Conservation (phyloP, 2,113 vertebrate genomes). For the Alaudala cheleensis region DNA sequence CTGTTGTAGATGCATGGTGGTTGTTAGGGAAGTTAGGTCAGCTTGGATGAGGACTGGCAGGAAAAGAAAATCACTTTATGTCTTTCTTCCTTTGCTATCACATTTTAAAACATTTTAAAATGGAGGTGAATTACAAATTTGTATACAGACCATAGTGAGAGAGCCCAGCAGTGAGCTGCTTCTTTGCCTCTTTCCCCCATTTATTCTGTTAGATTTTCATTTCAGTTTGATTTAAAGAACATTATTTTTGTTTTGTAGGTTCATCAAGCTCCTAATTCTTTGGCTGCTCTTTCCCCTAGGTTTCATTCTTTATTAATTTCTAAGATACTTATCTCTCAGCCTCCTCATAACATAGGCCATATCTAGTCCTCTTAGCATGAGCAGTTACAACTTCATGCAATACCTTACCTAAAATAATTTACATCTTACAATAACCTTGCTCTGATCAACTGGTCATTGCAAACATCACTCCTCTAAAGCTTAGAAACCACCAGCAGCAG, state of each 20-base stretch:
- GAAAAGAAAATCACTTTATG: not conserved
- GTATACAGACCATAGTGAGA: not conserved
- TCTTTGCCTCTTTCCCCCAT: not conserved
- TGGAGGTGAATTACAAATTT: not conserved
- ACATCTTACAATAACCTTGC: not conserved
- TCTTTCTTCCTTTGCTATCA: not conserved
- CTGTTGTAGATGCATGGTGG: not conserved
- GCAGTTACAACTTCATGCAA: not conserved
- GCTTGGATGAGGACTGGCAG: not conserved
- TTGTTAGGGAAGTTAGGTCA: not conserved
- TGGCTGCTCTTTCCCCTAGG: not conserved
- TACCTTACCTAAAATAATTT: not conserved
- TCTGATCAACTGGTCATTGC: not conserved
- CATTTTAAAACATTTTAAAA: not conserved
- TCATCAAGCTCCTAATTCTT: not conserved
- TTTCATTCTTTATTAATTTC: not conserved
- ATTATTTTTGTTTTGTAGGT: not conserved
- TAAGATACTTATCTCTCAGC: not conserved
- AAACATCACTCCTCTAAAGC: not conserved
- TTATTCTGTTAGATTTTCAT: not conserved
- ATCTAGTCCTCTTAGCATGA: not conserved
- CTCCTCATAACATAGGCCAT: not conserved
- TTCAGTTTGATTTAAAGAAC: not conserved
- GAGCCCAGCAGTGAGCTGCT: not conserved
- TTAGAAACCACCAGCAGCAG: not conserved